A percentile compares a stretch with the other conserved stretches of the same genome.
Evolutionary conservation across 2,888 invertebrate genomes (phyloP).

Genomic region (Vesta saturnalis): DNA sequence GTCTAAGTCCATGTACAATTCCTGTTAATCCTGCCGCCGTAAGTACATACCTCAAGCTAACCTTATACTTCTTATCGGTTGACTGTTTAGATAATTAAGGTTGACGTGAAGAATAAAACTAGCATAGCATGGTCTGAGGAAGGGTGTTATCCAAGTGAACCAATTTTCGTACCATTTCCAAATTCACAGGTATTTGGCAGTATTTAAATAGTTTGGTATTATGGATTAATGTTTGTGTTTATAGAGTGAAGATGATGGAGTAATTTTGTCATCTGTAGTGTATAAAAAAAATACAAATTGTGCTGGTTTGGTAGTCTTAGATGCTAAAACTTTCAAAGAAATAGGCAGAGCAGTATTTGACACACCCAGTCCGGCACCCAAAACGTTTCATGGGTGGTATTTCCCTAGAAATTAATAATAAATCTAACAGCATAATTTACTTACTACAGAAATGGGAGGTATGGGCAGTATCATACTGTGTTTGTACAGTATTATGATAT

Average conservation of each 20-base stretch:
- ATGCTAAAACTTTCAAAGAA: not conserved
- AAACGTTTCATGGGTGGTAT: not conserved
- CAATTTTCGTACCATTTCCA: conserved; percentile 80
- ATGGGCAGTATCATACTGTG: too few relatives aligned
- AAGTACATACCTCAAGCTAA: not conserved
- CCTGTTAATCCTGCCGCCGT: not conserved
- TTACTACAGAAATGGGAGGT: too few relatives aligned
- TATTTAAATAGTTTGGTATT: not conserved
- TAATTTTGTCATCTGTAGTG: not conserved
- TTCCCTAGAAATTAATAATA: not conserved
- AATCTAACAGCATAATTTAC: too few relatives aligned
- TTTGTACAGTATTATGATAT: too few relatives aligned
- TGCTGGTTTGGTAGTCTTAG: not conserved
- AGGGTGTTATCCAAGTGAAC: conserved; percentile 85
- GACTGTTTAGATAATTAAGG: conserved; percentile 75
- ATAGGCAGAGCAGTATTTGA: not conserved
- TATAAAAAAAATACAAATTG: not conserved
- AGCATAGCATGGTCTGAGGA: conserved; percentile 75
- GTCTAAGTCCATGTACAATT: not conserved
- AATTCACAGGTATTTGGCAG: conserved; percentile 61
- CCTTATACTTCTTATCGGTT: conserved; percentile 3
- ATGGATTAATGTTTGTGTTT: not conserved
- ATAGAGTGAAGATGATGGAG: not conserved
- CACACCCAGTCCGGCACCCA: not conserved
- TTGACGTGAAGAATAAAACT: conserved; percentile 73